Conservation (phyloP, 1,140 invertebrate genomes). For the Pteromalus puparum region DNA sequence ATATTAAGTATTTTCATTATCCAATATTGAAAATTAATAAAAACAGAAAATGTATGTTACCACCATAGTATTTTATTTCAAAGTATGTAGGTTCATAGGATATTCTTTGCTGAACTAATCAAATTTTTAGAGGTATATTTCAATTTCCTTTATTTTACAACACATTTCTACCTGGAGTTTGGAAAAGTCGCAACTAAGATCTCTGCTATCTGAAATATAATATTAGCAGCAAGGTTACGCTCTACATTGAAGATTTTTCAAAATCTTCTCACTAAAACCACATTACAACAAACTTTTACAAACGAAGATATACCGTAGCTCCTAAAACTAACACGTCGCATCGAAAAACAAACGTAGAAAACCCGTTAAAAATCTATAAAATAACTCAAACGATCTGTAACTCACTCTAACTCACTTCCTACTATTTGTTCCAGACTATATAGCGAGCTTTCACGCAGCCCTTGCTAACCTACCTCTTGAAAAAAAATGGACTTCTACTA, state of each 20-base stretch:
- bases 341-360: not conserved
- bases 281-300: not conserved
- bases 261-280: not conserved
- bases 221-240: not conserved
- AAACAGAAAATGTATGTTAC: not conserved
- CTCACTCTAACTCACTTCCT: not conserved
- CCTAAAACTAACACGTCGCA: not conserved
- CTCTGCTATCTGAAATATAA: constrained; percentile 60
- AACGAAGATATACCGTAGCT: not conserved
- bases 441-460: not conserved
- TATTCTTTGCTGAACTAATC: not conserved
- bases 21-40: too few relatives aligned
- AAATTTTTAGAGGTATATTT: not conserved
- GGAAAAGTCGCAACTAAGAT: constrained; percentile 63
- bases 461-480: not conserved
- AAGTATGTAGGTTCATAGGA: not conserved
- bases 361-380: not conserved
- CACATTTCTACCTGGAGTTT: constrained; percentile 60
- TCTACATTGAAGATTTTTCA: not conserved
- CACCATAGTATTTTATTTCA: not conserved
- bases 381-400: not conserved
- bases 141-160: constrained; percentile 61
- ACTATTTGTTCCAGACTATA: constrained; percentile 42
- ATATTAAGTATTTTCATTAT: too few relatives aligned
- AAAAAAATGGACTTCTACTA: not conserved